Evolutionary conservation across 2,888 invertebrate genomes (phyloP), one percentile per base, ranked within the genome.

Genomic region (Aphidius colemani): DNA sequence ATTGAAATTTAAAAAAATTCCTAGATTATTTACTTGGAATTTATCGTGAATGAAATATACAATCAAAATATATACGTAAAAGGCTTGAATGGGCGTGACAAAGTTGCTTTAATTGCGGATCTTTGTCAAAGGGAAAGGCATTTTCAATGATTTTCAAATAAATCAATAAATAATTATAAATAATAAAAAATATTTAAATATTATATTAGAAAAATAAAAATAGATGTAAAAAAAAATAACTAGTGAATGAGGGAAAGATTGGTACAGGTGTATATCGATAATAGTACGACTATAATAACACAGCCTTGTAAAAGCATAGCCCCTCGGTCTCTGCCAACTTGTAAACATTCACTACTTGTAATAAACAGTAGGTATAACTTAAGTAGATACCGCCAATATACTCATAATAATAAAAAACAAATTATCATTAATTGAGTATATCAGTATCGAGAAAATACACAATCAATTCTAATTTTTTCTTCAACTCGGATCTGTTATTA

Each of bases 221-320:
- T n/a, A n/a, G 30, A 30, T 30, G 30, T 30, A 30, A 30, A 30
- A 30, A 30, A 30, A 30, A 30, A 30, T 30, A 5, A 30, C 30
- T 30, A 30, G 30, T 30, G 30, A 30, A 30, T 10, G 30, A 39
- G 46, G 39, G n/a, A 46, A 57, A 51, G 49, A 64, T 63, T 59
- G 51, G 64, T 66, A 70, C 74, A 74, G 74, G 74, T 75, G 75
- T 73, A 73, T 53, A 63, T 69, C 72, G 73, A 76, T 75, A 75
- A 76, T 76, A 69, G 71, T 72, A 73, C 72, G 75, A 72, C 73
- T 75, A 73, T 75, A 75, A 75, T 75, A 75, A 75, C 75, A 76
- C 68, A 70, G 64, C 53, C 65, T 64, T 39, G 55, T 30, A 30
- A 30, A 30, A 30, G 5, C 30, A 30, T 5, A 30, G 13, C 13